Conservation (phyloP, 2,113 vertebrate genomes). For the Odocoileus hemionus region DNA sequence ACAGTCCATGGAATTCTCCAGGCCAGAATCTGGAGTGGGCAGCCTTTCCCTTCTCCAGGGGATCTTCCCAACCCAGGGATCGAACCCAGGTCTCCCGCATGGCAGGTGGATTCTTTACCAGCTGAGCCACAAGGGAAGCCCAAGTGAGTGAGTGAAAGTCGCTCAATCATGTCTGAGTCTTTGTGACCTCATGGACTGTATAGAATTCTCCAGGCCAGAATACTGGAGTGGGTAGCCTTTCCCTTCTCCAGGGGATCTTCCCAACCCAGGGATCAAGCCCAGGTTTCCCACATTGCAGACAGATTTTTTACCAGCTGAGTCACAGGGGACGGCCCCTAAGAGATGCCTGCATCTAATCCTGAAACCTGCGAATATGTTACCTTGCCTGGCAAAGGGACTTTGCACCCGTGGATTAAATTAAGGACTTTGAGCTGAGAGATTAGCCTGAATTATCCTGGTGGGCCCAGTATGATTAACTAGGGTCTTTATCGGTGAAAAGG, state of each 20-base stretch:
- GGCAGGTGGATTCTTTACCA: neutral
- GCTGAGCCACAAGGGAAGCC: neutral
- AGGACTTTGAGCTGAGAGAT: neutral
- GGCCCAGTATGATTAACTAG: neutral
- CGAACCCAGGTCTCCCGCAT: neutral
- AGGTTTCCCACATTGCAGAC: neutral
- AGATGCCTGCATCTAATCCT: neutral
- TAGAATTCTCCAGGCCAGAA: neutral
- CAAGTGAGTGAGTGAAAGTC: neutral
- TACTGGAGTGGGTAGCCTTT: neutral
- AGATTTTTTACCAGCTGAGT: neutral
- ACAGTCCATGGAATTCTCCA: neutral
- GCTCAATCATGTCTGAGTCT: neutral
- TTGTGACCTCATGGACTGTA: neutral
- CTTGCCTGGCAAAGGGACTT: neutral
- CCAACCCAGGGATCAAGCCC: neutral
- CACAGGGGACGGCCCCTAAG: neutral
- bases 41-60: neutral
- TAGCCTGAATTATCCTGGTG: neutral
- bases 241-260: neutral
- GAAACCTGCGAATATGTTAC: neutral
- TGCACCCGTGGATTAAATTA: neutral
- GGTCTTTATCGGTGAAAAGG: neutral
- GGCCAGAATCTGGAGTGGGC: neutral
- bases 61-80: neutral